A percentile compares a stretch with the other conserved stretches of the same genome.
Conservation (phyloP, 2,888 invertebrate genomes). For the Cistogaster globosa region DNA sequence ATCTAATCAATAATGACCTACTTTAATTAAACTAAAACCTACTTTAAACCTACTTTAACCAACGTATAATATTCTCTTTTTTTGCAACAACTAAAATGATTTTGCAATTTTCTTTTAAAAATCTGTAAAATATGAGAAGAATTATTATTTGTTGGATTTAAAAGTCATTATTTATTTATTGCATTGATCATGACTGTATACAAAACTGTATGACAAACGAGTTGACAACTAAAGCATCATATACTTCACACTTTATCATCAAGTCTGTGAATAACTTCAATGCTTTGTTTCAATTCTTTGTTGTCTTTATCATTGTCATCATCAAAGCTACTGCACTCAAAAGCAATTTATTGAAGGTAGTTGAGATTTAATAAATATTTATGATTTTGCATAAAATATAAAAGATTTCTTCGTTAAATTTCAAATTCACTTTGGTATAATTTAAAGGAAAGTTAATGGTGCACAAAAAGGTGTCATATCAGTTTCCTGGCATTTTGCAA, state of each 20-base stretch:
- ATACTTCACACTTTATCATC: slow-evolving; percentile 40
- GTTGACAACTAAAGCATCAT: slow-evolving; percentile 47
- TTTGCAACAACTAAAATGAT: neutral
- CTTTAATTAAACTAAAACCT: slow-evolving; percentile 7
- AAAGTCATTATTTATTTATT: slow-evolving; percentile 38
- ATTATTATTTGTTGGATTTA: slow-evolving; percentile 32
- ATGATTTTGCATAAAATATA: slow-evolving; percentile 43
- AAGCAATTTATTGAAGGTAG: slow-evolving; percentile 27
- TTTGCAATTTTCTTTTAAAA: slow-evolving; percentile 42
- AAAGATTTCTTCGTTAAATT: neutral
- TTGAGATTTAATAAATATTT: slow-evolving; percentile 15
- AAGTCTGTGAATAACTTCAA: slow-evolving; percentile 12
- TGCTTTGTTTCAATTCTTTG: slow-evolving; percentile 4
- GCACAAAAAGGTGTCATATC: neutral
- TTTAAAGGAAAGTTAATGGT: neutral
- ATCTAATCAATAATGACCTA: slow-evolving; percentile 47
- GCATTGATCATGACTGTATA: slow-evolving; percentile 44
- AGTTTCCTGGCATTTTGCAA: slow-evolving; percentile 29
- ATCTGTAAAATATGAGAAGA: slow-evolving; percentile 44
- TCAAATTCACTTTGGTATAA: slow-evolving; percentile 5
- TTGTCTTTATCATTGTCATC: slow-evolving; percentile 33
- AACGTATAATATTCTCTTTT: neutral
- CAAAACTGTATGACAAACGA: slow-evolving; percentile 49
- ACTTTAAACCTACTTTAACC: slow-evolving; percentile 16
- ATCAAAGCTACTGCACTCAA: slow-evolving; percentile 27